phyloP scores from a whole-genome alignment of 2,113 vertebrate genomes.

The Agelaius phoeniceus region DNA sequence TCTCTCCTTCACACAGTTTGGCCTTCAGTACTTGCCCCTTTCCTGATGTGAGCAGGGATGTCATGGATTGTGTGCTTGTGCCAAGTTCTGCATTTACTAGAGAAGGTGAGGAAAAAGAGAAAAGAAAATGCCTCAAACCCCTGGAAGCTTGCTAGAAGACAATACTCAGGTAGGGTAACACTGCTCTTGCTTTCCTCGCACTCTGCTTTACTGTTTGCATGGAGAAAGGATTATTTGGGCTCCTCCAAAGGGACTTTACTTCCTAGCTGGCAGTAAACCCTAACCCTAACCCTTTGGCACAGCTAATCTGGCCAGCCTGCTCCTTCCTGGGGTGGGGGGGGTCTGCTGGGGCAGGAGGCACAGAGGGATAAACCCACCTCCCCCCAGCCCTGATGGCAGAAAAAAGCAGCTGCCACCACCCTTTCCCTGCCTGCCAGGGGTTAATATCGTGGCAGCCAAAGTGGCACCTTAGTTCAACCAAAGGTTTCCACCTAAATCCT shows the following conservation, averaged over 20 bases:
- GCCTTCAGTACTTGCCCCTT: neutral
- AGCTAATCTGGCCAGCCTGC: neutral
- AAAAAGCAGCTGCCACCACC: neutral
- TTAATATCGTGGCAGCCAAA: neutral
- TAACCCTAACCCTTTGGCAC: neutral
- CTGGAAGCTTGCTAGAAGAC: neutral
- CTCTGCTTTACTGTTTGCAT: rapidly evolving
- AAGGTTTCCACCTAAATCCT: neutral
- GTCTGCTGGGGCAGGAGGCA: neutral
- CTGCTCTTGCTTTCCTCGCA: neutral
- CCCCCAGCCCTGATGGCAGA: rapidly evolving
- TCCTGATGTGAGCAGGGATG: neutral
- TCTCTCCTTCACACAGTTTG: neutral
- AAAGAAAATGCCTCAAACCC: neutral
- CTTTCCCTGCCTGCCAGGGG: neutral
- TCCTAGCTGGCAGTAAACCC: neutral
- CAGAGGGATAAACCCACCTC: neutral
- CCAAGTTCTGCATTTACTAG: neutral
- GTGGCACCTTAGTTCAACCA: neutral
- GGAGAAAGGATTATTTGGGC: neutral
- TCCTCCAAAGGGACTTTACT: neutral
- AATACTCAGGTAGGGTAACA: neutral
- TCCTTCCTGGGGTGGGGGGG: neutral
- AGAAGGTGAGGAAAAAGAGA: neutral
- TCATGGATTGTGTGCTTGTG: neutral